A percentile compares a stretch with the other conserved stretches of the same genome.
These are phyloP conservation scores for Agrochola litura DNA, from an alignment of 2,888 invertebrate species.

Conservation along the genomic window DNA sequence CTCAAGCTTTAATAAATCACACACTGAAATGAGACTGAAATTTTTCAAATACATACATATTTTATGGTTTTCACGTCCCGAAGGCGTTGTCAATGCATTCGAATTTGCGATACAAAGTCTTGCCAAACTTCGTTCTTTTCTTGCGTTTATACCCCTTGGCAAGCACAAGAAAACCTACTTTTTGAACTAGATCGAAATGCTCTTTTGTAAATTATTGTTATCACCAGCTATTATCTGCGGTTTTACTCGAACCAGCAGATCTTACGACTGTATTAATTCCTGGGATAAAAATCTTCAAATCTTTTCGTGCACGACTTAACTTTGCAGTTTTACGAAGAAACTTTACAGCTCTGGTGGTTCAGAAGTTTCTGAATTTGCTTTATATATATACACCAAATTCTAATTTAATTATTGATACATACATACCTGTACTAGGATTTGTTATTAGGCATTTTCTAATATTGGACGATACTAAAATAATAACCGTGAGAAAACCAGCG, in stretches of 20 bases:
- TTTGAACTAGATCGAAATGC: slow-evolving; percentile 41
- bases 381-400: not conserved
- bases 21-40: not conserved
- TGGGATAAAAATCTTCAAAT: slow-evolving; percentile 39
- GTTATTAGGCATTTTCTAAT: not conserved
- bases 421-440: not conserved
- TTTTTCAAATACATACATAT: not conserved
- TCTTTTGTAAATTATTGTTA: slow-evolving; percentile 50
- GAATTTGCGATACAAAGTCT: slow-evolving; percentile 11
- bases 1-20: not conserved
- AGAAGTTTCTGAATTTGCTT: not conserved
- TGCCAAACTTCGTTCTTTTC: slow-evolving; percentile 18
- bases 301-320: slow-evolving; percentile 12
- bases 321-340: slow-evolving; percentile 21
- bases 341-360: not conserved
- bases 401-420: not conserved
- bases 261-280: slow-evolving; percentile 39
- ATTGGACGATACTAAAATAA: not conserved
- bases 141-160: slow-evolving; percentile 32
- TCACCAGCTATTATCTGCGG: slow-evolving; percentile 45
- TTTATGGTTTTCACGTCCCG: not conserved
- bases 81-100: slow-evolving; percentile 8
- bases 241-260: slow-evolving; percentile 31
- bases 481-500: not conserved
- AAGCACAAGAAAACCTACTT: slow-evolving; percentile 49